These are phyloP conservation scores for Pachyseris speciosa DNA, from an alignment of 64 coral and sea anemone genomes.

Conservation along the genomic window DNA sequence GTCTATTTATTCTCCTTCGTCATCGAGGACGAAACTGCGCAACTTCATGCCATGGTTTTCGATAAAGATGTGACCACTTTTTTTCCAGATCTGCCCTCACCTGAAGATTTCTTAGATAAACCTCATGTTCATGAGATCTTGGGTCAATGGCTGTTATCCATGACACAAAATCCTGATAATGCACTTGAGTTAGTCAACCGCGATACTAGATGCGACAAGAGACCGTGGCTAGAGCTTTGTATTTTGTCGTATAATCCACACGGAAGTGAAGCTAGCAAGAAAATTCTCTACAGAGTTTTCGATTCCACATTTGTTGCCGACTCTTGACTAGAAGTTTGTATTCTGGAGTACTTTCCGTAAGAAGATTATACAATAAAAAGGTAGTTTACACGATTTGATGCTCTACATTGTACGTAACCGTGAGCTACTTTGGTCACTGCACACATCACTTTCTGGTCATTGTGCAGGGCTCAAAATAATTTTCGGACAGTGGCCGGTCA, in stretches of 20 bases:
- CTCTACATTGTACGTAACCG: no score
- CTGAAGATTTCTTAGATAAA: conserved; percentile 54
- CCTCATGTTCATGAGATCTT: conserved; percentile 28
- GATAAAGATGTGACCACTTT: conserved; percentile 68
- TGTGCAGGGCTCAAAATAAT: no score
- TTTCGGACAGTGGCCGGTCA: no score
- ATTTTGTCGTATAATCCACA: conserved; percentile 67
- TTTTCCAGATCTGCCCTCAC: conserved; percentile 66
- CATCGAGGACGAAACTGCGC: conserved; percentile 73
- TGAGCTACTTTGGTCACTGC: no score
- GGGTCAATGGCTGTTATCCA: conserved; percentile 20
- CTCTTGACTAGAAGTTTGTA: no score
- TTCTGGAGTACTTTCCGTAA: no score
- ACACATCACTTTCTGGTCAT: no score
- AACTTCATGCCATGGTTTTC: conserved; percentile 82
- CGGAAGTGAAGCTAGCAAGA: not conserved
- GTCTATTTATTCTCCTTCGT: conserved; percentile 81
- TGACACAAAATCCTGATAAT: conserved; percentile 62
- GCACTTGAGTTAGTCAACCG: not conserved
- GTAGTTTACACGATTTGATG: no score
- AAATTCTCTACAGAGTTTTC: conserved; percentile 9
- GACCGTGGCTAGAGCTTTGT: conserved; percentile 90
- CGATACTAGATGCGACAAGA: not conserved
- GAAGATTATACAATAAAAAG: no score
- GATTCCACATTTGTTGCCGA: conserved; percentile 33